These are phyloP conservation scores for Eira barbara DNA, from an alignment of 2,113 vertebrate species.

Conservation along the genomic window DNA sequence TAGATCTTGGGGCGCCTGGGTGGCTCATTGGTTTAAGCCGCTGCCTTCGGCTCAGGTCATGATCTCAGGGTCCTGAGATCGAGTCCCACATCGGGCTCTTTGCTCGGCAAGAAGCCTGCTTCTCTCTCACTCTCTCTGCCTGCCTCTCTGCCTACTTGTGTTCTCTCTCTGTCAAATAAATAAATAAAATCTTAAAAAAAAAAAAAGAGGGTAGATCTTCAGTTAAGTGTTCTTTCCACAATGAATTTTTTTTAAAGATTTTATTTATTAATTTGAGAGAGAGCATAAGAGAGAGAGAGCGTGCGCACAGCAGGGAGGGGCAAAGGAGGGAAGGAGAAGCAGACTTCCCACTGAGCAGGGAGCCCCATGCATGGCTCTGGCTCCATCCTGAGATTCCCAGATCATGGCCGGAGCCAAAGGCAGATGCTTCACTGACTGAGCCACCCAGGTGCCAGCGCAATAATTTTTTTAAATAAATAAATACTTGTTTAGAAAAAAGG, in stretches of 20 bases:
- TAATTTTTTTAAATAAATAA: not conserved
- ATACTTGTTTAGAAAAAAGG: not conserved
- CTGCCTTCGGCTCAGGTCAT: no score
- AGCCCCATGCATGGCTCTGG: accelerated
- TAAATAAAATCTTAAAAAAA: no score
- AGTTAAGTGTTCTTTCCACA: not conserved
- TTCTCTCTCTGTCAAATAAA: no score
- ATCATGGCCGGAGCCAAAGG: not conserved
- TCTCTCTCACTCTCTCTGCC: no score
- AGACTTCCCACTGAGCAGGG: not conserved
- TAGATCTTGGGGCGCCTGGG: no score
- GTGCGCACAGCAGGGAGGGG: no score
- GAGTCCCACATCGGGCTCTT: no score
- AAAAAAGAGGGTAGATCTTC: not conserved
- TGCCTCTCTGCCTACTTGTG: no score
- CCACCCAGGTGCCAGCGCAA: not conserved
- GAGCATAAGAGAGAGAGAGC: not conserved
- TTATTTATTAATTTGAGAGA: not conserved
- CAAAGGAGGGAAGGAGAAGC: not conserved
- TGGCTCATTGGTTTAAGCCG: no score
- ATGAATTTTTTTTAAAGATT: not conserved
- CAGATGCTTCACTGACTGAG: not conserved
- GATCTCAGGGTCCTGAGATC: no score
- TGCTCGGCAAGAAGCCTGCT: no score
- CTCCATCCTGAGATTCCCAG: not conserved